A percentile compares a stretch with the other conserved stretches of the same genome.
phyloP scores from a whole-genome alignment of 1,140 invertebrate genomes.

The Maconellicoccus hirsutus region DNA sequence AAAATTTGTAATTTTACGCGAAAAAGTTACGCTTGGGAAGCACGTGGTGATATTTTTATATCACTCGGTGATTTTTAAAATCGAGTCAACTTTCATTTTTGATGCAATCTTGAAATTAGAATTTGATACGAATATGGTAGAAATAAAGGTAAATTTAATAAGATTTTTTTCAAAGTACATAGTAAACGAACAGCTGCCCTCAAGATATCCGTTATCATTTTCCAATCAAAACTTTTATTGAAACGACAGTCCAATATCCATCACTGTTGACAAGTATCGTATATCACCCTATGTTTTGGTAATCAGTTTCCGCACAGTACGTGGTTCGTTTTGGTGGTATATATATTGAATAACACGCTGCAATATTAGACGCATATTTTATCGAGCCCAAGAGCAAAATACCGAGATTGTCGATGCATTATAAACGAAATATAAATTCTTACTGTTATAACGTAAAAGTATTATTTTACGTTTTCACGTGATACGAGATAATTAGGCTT shows the following conservation, averaged over 20 bases:
- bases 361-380: background rate
- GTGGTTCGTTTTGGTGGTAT: background rate
- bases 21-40: too few species aligned
- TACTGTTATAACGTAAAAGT: too few species aligned
- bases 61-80: background rate
- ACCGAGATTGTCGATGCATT: background rate
- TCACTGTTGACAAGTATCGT: conserved; percentile 5
- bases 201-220: conserved; percentile 18
- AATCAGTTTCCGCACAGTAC: background rate
- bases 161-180: background rate
- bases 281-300: conserved; percentile 13
- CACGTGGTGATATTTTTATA: too few species aligned
- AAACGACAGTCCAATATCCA: conserved; percentile 17
- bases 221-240: conserved; percentile 21
- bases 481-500: too few species aligned
- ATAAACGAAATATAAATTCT: too few species aligned
- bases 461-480: too few species aligned
- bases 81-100: background rate
- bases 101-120: background rate
- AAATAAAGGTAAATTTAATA: conserved; percentile 17
- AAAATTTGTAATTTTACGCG: too few species aligned
- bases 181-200: background rate
- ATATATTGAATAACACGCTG: background rate
- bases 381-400: background rate
- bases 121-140: background rate